A percentile compares a stretch with the other conserved stretches of the same genome.
Conservation (phyloP, 2,113 vertebrate genomes). For the Otolemur garnettii region DNA sequence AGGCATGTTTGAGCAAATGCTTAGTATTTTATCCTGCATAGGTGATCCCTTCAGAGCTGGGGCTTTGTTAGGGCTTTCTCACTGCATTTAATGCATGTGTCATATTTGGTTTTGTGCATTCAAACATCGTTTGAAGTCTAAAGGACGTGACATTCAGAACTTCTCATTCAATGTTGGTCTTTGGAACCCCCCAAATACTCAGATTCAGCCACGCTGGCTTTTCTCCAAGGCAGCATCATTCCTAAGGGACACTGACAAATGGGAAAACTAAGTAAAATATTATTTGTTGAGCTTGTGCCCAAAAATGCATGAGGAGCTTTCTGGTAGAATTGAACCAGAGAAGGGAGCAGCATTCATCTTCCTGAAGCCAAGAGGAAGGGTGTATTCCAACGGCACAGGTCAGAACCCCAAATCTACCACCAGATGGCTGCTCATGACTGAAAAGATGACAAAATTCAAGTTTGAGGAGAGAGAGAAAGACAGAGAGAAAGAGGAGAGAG, state of each 20-base stretch:
- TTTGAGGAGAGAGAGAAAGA: not conserved
- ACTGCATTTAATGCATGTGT: not conserved
- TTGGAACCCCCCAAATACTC: not conserved
- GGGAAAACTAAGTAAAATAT: not conserved
- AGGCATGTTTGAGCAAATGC: conserved; percentile 41
- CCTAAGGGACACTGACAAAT: not conserved
- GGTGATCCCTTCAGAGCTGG: not conserved
- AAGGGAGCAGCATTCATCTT: not conserved
- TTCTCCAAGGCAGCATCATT: not conserved
- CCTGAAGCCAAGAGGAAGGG: too few relatives aligned
- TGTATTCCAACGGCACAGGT: rapidly evolving
- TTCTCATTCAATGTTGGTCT: not conserved
- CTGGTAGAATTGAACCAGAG: not conserved
- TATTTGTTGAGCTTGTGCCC: not conserved
- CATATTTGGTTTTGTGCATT: not conserved
- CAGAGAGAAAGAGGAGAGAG: not conserved
- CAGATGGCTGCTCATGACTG: not conserved
- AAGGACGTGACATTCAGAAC: not conserved
- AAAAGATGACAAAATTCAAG: not conserved
- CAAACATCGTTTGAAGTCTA: not conserved
- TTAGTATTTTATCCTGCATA: conserved; percentile 28
- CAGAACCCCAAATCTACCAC: not conserved
- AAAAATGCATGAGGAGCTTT: not conserved
- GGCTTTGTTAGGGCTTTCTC: not conserved
- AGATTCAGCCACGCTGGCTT: not conserved